Base-by-base conservation (phyloP, 2,797 vertebrate species). In the Coregonus ussuriensis region DNA sequence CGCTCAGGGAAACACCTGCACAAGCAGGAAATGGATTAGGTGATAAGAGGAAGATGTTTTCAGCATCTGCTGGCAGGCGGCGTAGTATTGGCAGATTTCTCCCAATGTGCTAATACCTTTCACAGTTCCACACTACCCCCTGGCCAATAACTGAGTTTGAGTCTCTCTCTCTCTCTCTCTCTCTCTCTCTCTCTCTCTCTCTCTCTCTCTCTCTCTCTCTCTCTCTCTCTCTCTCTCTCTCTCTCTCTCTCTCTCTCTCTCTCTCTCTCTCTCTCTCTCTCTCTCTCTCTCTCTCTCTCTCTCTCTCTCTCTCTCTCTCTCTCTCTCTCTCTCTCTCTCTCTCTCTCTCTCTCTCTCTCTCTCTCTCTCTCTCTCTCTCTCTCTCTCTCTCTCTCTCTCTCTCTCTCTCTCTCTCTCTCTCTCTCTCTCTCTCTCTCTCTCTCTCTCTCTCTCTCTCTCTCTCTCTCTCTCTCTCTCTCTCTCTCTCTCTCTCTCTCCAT, bases 41-140 rank as follows among this genome's bases (percentile, higher is more conserved):
- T 54, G 71, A 72, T 6, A 72, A 54, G 71, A 62, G 59, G 59
- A 53, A 21, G 29, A 16, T 56, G 52, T 72, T 18, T 33, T 7
- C 3, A 41, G 14, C 70, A 71, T 14, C 65, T 4, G 41, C 41
- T 68, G 33, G 15, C 4, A 15, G 6, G 51, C 25, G 5, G 9
- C 15, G 14, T 35, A 21, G 1, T 31, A 53, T 25, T 52, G 41
- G 66, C 66, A 37, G 31, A 35, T 68, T 68, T 47, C 68, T 70
- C 13, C 56, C 18, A 41, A 35, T 11, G 35, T 47, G 68, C 16
- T 13, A 70, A 41, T 70, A 41, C 35, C 35, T 18, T n/a, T 37
- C 35, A 37, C 37, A 41, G 35, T 41, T 41, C 15, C 6, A 59
- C 54, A 4, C 54, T 31, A 25, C 65, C 31, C 31, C 4, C 5